Percentiles rank a stretch among this genome's conserved stretches.
Evolutionary conservation across 1,140 invertebrate genomes (phyloP).

Genomic region (Xylocopa sonorina): DNA sequence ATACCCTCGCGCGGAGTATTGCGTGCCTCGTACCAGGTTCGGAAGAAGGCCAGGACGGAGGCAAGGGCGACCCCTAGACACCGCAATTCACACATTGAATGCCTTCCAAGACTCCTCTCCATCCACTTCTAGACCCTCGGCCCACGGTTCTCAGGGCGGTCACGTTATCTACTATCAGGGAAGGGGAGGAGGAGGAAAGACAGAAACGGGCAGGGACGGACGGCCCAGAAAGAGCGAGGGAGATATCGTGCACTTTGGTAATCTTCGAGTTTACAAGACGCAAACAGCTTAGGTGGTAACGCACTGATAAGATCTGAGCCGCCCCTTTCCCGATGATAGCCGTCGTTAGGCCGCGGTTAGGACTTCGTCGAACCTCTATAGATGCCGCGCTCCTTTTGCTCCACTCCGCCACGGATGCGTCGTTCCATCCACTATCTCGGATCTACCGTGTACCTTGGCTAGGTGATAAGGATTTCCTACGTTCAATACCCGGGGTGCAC

Average conservation of each 20-base stretch:
- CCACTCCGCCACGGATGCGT: constrained; percentile 29
- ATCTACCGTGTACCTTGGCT: constrained; percentile 57
- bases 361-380: constrained; percentile 56
- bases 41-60: constrained; percentile 27
- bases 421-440: constrained; percentile 49
- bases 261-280: constrained; percentile 78
- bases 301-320: constrained; percentile 75
- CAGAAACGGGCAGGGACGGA: constrained; percentile 8
- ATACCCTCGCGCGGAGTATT: constrained; percentile 36
- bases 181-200: constrained; percentile 40
- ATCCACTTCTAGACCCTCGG: constrained; percentile 61
- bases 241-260: constrained; percentile 59
- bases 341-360: constrained; percentile 68
- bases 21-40: constrained; percentile 8
- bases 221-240: constrained; percentile 21
- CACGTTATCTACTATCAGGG: constrained; percentile 73
- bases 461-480: constrained; percentile 55
- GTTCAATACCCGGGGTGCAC: constrained; percentile 48
- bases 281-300: constrained; percentile 79
- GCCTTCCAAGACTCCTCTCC: constrained; percentile 63
- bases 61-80: constrained; percentile 48
- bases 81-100: constrained; percentile 77
- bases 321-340: constrained; percentile 65
- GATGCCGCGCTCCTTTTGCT: constrained; percentile 46
- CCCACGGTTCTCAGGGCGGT: constrained; percentile 65